Evolutionary conservation across 1,140 invertebrate genomes (phyloP).

Genomic region (Lepidurus arcticus): DNA sequence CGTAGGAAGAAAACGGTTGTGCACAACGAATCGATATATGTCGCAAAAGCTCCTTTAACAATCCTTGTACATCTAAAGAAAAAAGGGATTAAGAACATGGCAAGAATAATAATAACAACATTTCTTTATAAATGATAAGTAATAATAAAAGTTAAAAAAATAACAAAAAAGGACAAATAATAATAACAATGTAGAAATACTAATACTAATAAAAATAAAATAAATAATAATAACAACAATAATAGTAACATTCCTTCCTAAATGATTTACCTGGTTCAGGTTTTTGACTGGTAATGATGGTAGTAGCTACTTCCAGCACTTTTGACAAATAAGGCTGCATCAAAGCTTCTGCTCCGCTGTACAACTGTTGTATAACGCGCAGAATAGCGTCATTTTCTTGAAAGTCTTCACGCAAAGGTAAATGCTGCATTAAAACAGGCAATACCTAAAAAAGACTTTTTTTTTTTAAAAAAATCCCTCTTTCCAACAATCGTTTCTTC

Average conservation of each 20-base stretch:
- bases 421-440: constrained; percentile 60
- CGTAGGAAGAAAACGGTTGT: not conserved
- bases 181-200: not conserved
- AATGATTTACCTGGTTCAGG: constrained; percentile 30
- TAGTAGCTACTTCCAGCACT: constrained; percentile 52
- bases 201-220: constrained; percentile 2
- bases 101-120: not conserved
- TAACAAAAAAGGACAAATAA: not conserved
- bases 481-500: constrained; percentile 29
- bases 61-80: not conserved
- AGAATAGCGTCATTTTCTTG: constrained; percentile 67
- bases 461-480: constrained; percentile 14
- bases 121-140: not conserved
- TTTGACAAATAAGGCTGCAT: constrained; percentile 49
- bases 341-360: constrained; percentile 51
- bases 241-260: not conserved
- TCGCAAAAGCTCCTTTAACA: not conserved
- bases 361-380: constrained; percentile 58
- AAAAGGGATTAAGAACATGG: not conserved
- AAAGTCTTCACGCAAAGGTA: constrained; percentile 68
- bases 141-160: not conserved
- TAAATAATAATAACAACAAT: not conserved
- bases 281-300: constrained; percentile 29
- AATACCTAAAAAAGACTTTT: constrained; percentile 52
- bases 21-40: not conserved